Evolutionary conservation across 2,797 vertebrate genomes (phyloP), one percentile per base, ranked within the genome.

Genomic region (Anguilla anguilla): DNA sequence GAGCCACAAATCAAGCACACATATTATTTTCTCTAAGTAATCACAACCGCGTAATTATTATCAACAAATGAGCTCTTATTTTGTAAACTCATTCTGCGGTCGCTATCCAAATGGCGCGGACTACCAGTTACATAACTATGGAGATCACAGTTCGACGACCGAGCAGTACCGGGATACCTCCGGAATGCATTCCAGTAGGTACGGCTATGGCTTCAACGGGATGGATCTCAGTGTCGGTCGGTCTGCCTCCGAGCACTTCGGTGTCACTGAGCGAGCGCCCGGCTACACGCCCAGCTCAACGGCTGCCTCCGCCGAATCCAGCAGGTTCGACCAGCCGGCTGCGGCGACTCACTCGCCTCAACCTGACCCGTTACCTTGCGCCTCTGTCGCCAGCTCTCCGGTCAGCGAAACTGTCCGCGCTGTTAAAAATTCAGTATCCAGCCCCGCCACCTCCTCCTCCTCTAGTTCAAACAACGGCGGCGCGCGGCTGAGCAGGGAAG

Each of bases 41-140:
- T 89, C 90, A 92, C 90, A 93, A 90, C 92, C 90, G 94, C 87
- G 93, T 85, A 88, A 89, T 91, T 89, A 94, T 91, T 90, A 95
- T 95, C 95, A 99, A 99, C 98, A 98, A 99, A 99, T 99, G 98
- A 99, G 98, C 98, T 99, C 98, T 97, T 99, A 99, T 99, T 99
- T 99, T 97, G 98, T 99, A 97, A 99, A 99, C 97, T 99, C 98
- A 98, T 99, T 99, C 97, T 99, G 98, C 97, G 98, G 97, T 97
- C 98, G 98, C 97, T 99, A 99, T 97, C 97, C 98, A 96, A 99
- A 99, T 98, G 98, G 98, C 97, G 98, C 97, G 97, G 98, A 99
- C 97, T 99, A 98, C 96, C 98, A 97, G 97, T 99, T 99, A 97
- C 98, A 99, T 98, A 99, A 99, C 98, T 99, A 99, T 99, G 98